phyloP scores from a whole-genome alignment of 2,797 vertebrate genomes.

The Alfaro cultratus region DNA sequence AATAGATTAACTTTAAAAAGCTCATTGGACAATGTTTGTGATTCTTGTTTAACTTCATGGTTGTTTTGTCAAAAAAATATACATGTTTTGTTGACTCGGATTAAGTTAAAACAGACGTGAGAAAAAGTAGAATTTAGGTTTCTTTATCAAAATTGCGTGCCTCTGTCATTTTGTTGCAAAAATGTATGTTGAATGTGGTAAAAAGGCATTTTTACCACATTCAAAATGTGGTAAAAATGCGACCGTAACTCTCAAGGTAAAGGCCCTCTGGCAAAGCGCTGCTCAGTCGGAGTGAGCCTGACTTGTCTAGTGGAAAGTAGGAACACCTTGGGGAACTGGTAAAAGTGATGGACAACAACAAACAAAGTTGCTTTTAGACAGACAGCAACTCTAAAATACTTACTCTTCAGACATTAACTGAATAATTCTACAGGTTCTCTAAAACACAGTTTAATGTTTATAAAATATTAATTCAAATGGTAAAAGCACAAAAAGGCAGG shows the following conservation, averaged over 20 bases:
- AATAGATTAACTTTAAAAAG: background rate
- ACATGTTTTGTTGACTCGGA: background rate
- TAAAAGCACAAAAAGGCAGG: background rate
- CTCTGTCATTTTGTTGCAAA: background rate
- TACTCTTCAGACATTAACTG: background rate
- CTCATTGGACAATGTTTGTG: background rate
- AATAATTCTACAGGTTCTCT: background rate
- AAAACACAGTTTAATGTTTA: background rate
- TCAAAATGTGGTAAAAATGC: too few species aligned
- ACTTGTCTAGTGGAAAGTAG: background rate
- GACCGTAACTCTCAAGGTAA: background rate
- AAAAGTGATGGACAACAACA: background rate
- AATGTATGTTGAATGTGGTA: background rate
- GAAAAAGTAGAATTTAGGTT: background rate
- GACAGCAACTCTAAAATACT: background rate
- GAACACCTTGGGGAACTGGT: background rate
- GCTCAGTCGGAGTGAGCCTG: background rate
- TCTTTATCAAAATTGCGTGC: background rate
- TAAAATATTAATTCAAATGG: background rate
- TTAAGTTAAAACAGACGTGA: background rate
- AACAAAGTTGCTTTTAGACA: background rate
- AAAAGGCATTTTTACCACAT: background rate
- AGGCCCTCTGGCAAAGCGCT: background rate
- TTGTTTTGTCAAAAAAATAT: background rate
- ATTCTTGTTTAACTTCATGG: background rate